Evolutionary conservation across 2,797 vertebrate species (phyloP).

Genomic region (Saxicola maurus): DNA sequence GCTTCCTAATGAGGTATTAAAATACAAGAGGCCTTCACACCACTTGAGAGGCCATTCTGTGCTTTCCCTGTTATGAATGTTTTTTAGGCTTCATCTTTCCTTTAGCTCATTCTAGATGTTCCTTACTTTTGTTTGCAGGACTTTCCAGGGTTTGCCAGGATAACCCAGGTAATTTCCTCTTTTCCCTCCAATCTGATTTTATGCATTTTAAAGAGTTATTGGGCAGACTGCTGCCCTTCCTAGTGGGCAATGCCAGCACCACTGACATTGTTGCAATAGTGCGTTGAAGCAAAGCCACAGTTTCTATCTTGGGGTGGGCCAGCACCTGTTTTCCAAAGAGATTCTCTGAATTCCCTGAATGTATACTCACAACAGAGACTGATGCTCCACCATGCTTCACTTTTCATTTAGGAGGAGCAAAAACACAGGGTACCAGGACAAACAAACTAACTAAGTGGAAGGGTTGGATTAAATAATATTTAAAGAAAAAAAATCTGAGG

Average conservation of each 20-base stretch:
- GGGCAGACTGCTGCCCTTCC: background rate
- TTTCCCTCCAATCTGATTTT: background rate
- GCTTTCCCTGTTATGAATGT: background rate
- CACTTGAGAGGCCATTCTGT: background rate
- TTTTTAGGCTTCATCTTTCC: background rate
- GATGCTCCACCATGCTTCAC: background rate
- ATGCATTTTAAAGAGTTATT: background rate
- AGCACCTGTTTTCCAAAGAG: background rate
- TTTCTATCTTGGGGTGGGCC: background rate
- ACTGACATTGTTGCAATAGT: accelerated
- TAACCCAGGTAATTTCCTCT: background rate
- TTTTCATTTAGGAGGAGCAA: background rate
- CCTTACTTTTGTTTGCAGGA: background rate
- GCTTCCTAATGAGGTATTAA: background rate
- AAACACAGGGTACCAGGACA: background rate
- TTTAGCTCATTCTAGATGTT: background rate
- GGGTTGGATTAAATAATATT: background rate
- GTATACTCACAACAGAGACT: background rate
- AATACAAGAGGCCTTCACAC: background rate
- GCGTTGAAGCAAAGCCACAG: background rate
- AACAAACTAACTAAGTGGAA: background rate
- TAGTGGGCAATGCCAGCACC: background rate
- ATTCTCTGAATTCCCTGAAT: background rate
- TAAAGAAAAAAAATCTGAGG: accelerated
- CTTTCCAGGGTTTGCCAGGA: background rate